Evolutionary conservation across 1,140 invertebrate genomes (phyloP), one percentile per base, ranked within the genome.

Genomic region (Ceratina calcarata): DNA sequence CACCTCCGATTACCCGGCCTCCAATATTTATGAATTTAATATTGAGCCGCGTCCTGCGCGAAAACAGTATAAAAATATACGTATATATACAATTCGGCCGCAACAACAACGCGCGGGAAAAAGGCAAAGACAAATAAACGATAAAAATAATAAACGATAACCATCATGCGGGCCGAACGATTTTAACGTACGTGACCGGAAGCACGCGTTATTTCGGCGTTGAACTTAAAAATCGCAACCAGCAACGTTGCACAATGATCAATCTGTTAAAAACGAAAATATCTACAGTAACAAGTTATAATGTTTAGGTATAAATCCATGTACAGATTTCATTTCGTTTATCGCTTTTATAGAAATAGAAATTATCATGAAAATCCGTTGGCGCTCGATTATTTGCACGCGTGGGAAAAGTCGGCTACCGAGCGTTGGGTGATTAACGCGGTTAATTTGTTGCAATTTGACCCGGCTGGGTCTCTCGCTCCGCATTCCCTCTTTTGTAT

Each of bases 391-490:
- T 57, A 57, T 57, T 57, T n/a, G n/a, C n/a, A 16, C 10, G 32
- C 15, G 24, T n/a, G 32, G 84, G 71, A 82, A 87, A 87, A 86
- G 77, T 87, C 64, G 15, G 80, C 83, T 74, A 45, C 37, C 82
- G 22, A 71, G 58, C 58, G 53, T 69, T 20, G 73, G 70, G 78
- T 85, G 85, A 87, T 87, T 87, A 87, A 87, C 83, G 85, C 71
- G 83, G 83, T 87, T 87, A 87, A 87, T 87, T 87, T 83, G 86
- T 87, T 85, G 83, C 85, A 87, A 87, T 87, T 87, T 85, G 78
- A 85, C 74, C 80, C 83, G 67, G 58, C 84, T 61, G 37, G 37
- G 37, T 71, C 58, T 13, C 66, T 0, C 3, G n/a, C 55, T 20
- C 45, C 16, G 6, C 20, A 3, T 16, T n/a, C 20, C 61, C 18